Conservation (phyloP, 2,888 invertebrate genomes). For the Euproctis similis region DNA sequence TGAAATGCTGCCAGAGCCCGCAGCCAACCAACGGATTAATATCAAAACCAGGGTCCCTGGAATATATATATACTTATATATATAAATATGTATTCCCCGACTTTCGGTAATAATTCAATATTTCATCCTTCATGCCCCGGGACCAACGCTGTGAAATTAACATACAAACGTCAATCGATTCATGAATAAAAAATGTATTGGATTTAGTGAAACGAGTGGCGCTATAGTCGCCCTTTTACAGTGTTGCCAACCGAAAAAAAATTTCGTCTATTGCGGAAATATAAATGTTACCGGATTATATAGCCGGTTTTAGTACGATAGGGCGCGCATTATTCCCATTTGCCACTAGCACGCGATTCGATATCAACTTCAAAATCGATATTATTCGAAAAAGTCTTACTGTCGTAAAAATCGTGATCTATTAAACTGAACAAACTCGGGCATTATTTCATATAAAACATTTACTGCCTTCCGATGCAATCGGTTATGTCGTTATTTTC, state of each 20-base stretch:
- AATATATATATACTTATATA: too few relatives aligned
- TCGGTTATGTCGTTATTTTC: conserved; percentile 24
- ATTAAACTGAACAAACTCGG: conserved; percentile 22
- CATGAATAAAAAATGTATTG: conserved; percentile 77
- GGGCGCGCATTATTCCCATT: conserved; percentile 41
- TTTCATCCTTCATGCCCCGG: conserved; percentile 68
- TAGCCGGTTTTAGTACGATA: conserved; percentile 42
- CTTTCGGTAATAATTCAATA: conserved; percentile 74
- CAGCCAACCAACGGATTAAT: conserved; percentile 72
- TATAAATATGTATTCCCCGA: too few relatives aligned
- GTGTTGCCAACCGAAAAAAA: conserved; percentile 47
- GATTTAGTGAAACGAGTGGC: conserved; percentile 71
- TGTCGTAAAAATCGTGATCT: conserved; percentile 23
- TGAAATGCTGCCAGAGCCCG: conserved; percentile 72
- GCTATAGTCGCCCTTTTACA: conserved; percentile 48
- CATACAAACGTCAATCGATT: conserved; percentile 76
- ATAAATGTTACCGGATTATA: conserved; percentile 52
- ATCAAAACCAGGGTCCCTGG: conserved; percentile 65
- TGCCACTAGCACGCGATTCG: conserved; percentile 37
- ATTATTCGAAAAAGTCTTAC: conserved; percentile 26
- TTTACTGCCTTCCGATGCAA: conserved; percentile 28
- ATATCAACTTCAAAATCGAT: conserved; percentile 26
- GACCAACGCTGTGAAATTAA: conserved; percentile 71
- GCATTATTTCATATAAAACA: conserved; percentile 24
- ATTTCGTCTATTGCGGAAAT: conserved; percentile 57